phyloP scores from a whole-genome alignment of 2,797 vertebrate genomes.

The Harpagifer antarcticus region DNA sequence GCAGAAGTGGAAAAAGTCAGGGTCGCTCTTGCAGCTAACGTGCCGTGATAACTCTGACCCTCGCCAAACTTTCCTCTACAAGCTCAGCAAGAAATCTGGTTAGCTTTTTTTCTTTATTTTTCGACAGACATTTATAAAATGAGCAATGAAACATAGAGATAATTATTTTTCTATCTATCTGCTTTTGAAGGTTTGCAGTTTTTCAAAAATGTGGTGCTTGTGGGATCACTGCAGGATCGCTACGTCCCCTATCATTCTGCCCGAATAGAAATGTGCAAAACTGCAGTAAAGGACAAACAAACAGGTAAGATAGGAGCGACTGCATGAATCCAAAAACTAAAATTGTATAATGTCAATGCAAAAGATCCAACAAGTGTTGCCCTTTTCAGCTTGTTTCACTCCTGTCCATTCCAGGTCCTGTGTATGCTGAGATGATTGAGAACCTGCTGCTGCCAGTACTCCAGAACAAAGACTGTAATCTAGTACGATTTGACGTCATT shows the following conservation, averaged over 20 bases:
- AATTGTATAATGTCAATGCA: background rate
- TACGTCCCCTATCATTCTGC: conserved; percentile 99
- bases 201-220: conserved; percentile 97
- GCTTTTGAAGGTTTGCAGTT: conserved; percentile 92
- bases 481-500: conserved; percentile 97
- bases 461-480: conserved; percentile 96
- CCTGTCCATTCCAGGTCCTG: conserved; percentile 86
- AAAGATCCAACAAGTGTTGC: background rate
- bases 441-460: conserved; percentile 96
- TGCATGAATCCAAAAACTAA: background rate
- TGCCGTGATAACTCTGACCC: conserved; percentile 98
- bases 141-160: background rate
- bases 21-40: conserved; percentile 95
- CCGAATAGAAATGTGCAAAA: conserved; percentile 99
- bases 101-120: conserved; percentile 45
- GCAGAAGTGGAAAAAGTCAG: conserved; percentile 99
- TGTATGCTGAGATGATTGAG: conserved; percentile 99
- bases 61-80: conserved; percentile 98
- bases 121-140: background rate
- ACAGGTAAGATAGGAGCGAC: conserved; percentile 87
- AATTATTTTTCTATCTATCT: conserved; percentile 28
- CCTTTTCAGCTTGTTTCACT: background rate
- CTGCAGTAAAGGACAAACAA: conserved; percentile 98
- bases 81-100: conserved; percentile 99
- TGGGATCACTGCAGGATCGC: conserved; percentile 97